These are phyloP conservation scores for Scaptodrosophila lebanonensis DNA, from an alignment of 1,140 invertebrate species.

Conservation along the genomic window DNA sequence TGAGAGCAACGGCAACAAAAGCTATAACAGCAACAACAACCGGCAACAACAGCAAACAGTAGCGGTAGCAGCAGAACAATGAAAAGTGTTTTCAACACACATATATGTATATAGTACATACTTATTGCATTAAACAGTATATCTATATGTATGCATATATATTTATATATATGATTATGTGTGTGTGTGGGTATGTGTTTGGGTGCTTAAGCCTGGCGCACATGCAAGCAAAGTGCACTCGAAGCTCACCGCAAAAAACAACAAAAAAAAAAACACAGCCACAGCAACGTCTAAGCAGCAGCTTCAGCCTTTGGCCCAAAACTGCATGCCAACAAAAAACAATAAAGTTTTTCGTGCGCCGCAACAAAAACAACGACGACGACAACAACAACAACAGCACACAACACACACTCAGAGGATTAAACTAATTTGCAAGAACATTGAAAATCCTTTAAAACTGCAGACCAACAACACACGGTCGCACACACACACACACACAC, in stretches of 20 bases:
- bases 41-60: conserved; percentile 13
- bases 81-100: neutral
- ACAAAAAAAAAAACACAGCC: neutral
- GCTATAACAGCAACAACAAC: conserved; percentile 5
- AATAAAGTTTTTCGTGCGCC: conserved; percentile 51
- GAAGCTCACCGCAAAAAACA: too few relatives aligned
- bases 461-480: conserved; percentile 10
- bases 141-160: too few relatives aligned
- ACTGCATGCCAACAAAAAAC: conserved; percentile 18
- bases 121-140: too few relatives aligned
- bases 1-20: neutral
- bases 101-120: too few relatives aligned
- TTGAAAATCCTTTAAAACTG: conserved; percentile 63
- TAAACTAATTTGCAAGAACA: conserved; percentile 69
- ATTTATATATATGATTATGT: too few relatives aligned
- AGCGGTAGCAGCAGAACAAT: conserved; percentile 7
- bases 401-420: conserved; percentile 24
- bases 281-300: neutral
- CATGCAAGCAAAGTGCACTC: too few relatives aligned
- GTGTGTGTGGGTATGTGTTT: too few relatives aligned
- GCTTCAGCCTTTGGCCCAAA: conserved; percentile 13
- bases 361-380: neutral
- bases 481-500: neutral
- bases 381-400: conserved; percentile 6
- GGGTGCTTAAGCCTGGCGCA: too few relatives aligned